Percentiles rank a stretch among this genome's conserved stretches.
Evolutionary conservation across 1,140 invertebrate species (phyloP).

Genomic region (Hyles vespertilio): DNA sequence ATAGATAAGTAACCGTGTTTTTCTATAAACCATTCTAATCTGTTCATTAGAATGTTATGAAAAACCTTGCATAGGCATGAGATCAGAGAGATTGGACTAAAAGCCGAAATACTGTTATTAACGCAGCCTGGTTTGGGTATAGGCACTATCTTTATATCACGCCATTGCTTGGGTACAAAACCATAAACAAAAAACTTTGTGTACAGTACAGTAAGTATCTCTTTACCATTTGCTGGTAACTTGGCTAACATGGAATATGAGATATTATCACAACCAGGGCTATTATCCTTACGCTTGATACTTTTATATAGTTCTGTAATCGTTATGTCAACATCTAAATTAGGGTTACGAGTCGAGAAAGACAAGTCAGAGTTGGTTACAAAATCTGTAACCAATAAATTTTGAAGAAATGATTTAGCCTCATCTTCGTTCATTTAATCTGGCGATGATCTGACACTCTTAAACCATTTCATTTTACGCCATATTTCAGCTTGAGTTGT

Average conservation of each 20-base stretch:
- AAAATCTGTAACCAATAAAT: conserved; percentile 1
- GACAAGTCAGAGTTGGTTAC: not conserved
- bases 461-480: too few species aligned
- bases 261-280: not conserved
- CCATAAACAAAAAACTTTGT: too few species aligned
- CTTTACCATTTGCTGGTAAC: not conserved
- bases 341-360: too few species aligned
- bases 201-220: too few species aligned
- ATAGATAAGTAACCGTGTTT: too few species aligned
- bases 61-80: conserved; percentile 18
- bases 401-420: not conserved
- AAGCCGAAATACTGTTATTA: conserved; percentile 4
- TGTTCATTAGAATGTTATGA: conserved; percentile 13
- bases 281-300: conserved; percentile 1
- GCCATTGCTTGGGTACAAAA: conserved; percentile 2
- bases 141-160: not conserved
- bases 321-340: not conserved
- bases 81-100: conserved; percentile 39
- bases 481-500: too few species aligned
- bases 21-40: conserved; percentile 24
- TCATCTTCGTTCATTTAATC: not conserved
- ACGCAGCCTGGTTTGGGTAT: conserved; percentile 9
- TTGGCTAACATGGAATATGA: conserved; percentile 1
- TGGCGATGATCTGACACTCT: not conserved
- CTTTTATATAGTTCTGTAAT: not conserved